These are phyloP conservation scores for Heliconius charithonia DNA, from an alignment of 2,888 invertebrate species.

Conservation along the genomic window DNA sequence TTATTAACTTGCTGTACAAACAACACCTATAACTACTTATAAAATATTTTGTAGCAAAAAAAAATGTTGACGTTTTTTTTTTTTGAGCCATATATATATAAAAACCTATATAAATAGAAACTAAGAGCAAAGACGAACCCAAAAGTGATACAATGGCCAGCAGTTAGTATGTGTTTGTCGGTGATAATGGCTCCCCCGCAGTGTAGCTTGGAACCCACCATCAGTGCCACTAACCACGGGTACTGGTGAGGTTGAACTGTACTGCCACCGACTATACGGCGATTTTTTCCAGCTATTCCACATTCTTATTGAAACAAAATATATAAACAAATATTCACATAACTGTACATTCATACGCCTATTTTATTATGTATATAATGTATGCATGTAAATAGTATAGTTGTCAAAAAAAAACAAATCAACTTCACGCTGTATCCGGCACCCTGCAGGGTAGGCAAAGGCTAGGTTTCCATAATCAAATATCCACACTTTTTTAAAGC, in stretches of 20 bases:
- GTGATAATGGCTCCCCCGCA: constrained; percentile 85
- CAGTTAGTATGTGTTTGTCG: constrained; percentile 81
- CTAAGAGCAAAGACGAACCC: constrained; percentile 63
- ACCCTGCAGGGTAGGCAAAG: no score
- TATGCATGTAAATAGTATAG: no score
- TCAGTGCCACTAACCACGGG: constrained; percentile 83
- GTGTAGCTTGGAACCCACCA: constrained; percentile 74
- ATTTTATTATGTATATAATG: no score
- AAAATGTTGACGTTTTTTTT: no score
- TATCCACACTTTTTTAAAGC: neutral
- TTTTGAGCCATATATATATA: neutral
- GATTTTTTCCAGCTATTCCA: constrained; percentile 69
- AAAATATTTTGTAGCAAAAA: neutral
- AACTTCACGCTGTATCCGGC: no score
- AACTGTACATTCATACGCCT: neutral
- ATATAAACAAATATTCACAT: neutral
- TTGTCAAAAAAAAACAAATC: no score
- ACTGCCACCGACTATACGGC: constrained; percentile 83
- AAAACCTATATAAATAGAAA: neutral
- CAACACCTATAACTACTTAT: no score
- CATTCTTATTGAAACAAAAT: constrained; percentile 62
- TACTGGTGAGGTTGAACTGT: constrained; percentile 78
- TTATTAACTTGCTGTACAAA: no score
- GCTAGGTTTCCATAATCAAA: no score
- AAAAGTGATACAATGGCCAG: constrained; percentile 84